Percentiles rank a stretch among this genome's conserved stretches.
phyloP scores from a whole-genome alignment of 2,888 invertebrate genomes.

The Drosophila neonasuta region DNA sequence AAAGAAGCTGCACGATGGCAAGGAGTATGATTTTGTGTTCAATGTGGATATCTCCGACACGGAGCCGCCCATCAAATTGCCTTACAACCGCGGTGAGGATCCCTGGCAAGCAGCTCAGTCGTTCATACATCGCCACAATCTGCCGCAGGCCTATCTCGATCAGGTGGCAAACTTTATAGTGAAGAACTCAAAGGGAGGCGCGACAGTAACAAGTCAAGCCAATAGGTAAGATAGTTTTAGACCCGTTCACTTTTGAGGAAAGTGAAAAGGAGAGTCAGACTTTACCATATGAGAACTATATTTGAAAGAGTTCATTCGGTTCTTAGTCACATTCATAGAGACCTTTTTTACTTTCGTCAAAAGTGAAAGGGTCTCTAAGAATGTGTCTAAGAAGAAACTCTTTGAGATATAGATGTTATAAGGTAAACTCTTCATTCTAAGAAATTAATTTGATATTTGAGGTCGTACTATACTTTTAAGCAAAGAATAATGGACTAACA shows the following conservation, averaged over 20 bases:
- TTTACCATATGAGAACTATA: no score
- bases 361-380: neutral
- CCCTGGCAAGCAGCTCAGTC: slow-evolving; percentile 95
- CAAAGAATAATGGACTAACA: no score
- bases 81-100: slow-evolving; percentile 94
- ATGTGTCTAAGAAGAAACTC: no score
- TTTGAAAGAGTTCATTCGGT: no score
- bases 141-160: slow-evolving; percentile 94
- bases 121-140: slow-evolving; percentile 92
- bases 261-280: neutral
- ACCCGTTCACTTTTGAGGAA: neutral
- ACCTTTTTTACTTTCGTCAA: neutral
- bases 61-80: slow-evolving; percentile 92
- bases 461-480: no score
- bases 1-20: slow-evolving; percentile 91
- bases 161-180: slow-evolving; percentile 96
- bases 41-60: slow-evolving; percentile 97
- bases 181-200: slow-evolving; percentile 86
- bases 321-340: no score
- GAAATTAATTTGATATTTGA: no score
- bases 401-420: no score
- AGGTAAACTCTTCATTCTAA: no score
- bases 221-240: slow-evolving; percentile 41
- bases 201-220: slow-evolving; percentile 20
- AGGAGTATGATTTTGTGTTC: slow-evolving; percentile 97